Base-by-base conservation (phyloP, 2,888 invertebrate genomes). In the Epirrhoe tristata region DNA sequence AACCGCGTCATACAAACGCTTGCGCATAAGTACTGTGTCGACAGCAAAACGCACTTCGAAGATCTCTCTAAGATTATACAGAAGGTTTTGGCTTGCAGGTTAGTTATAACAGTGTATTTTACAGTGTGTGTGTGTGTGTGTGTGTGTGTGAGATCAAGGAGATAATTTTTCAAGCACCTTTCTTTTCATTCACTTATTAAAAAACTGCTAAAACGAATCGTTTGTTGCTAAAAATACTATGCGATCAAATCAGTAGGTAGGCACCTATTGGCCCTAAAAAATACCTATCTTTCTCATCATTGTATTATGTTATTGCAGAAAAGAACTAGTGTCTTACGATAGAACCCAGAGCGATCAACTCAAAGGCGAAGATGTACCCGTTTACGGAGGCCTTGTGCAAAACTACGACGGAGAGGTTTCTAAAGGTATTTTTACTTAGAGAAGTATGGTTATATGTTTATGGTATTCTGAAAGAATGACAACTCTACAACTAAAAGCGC, bases 21-120 rank as follows among this genome's bases (percentile, higher is more conserved):
- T 50, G 99, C 99, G 1, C 98, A 98, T 86, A 97, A 98, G 83
- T 99, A 99, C 89, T 98, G 98, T 86, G 97, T 96, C 55, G 99
- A 99, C 80, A 99, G 98, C 84, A 98, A 98, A 86, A 96, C 96
- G 5, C 97, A 98, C 6, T 99, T 99, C 86, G 99, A 99, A 82
- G 99, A 99, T 83, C 94, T 99, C 1, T 98, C 97, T 81, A 97
- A 97, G 89, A 96, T 97, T 72, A 97, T 97, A 75, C 97, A 98
- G 94, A 96, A 97, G 84, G 98, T 99, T 24, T 93, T 98, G 72
- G 98, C 99, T 0, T 98, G 98, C 83, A 96, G 95, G 95, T 64
- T 12, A 52, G 46, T 16, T 12, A 52, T 52, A n/a, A 10, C 14
- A n/a, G n/a, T 53, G 0, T 10, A 34, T 53, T 61, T 24, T 24